Evolutionary conservation across 2,888 invertebrate genomes (phyloP).

Genomic region (Lasioglossum lativentre): DNA sequence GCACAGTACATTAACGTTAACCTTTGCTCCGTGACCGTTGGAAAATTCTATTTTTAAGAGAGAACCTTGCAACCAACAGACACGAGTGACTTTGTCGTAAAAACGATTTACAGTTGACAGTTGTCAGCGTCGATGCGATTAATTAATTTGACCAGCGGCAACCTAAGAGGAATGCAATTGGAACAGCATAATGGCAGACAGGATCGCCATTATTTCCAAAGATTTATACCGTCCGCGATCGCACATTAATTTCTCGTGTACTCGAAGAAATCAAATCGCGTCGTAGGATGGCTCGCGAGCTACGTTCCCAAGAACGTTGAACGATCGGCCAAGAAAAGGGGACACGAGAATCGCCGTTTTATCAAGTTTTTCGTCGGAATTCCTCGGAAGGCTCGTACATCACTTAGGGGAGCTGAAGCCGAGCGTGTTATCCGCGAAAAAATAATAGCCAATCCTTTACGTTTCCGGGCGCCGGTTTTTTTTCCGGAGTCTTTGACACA

Average conservation of each 20-base stretch:
- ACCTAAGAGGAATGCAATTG: not conserved
- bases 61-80: not conserved
- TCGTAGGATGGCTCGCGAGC: not conserved
- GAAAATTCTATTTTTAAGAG: not conserved
- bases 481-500: slow-evolving; percentile 8
- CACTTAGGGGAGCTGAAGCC: slow-evolving; percentile 39
- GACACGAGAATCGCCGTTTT: slow-evolving; percentile 63
- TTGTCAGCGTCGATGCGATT: not conserved
- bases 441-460: slow-evolving; percentile 63
- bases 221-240: not conserved
- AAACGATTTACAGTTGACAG: not conserved
- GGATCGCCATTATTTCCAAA: not conserved
- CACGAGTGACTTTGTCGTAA: not conserved
- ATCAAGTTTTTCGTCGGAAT: slow-evolving; percentile 59
- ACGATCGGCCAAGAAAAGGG: slow-evolving; percentile 53
- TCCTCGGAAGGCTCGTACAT: slow-evolving; percentile 58
- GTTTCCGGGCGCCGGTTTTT: slow-evolving; percentile 21
- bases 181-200: not conserved
- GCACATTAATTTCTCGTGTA: not conserved
- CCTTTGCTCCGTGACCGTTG: not conserved
- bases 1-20: not conserved
- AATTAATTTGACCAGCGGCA: not conserved
- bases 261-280: slow-evolving; percentile 8
- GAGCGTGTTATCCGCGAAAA: slow-evolving; percentile 49
- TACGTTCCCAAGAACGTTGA: slow-evolving; percentile 47